Base-by-base conservation (phyloP, 2,113 vertebrate species). In the Phaethornis superciliosus region DNA sequence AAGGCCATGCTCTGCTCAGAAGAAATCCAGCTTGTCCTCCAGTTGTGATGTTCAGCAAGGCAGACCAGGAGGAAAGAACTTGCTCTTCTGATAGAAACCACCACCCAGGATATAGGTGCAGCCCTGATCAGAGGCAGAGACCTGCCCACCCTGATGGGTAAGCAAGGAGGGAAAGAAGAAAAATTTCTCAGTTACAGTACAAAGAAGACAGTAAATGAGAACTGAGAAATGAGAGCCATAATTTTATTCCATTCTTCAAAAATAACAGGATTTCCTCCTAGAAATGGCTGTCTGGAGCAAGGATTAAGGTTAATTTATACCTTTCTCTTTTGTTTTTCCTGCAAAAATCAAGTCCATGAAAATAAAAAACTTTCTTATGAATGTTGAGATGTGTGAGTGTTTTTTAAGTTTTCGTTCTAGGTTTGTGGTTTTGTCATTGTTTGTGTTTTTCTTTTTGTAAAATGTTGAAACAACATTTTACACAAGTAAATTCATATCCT, bases 51-150 rank as follows among this genome's bases (percentile, higher is more conserved):
- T 27, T 68, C 21, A 52, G 28, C 74, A 74, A 63, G 19, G 21
- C 5, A 83, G 7, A 7, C 19, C 22, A 64, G 7, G 6, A 51
- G 44, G 19, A 69, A 47, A 47, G 12, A 35, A 37, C 9, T 52
- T 74, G 2, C 1, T 52, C 40, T 74, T 9, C 28, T 35, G 37
- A 32, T 7, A 37, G 51, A 64, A 58, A 24, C 4, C 13, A 42
- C 4, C 6, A 35, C 3, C 21, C 18, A 14, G 0, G 2, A 6
- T 30, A 12, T 18, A 51, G 3, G 17, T 32, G 12, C 4, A 21
- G 4, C 28, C 58, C 5, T 35, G 55, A 26, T 4, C 15, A 12
- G 7, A 7, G 16, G 12, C 9, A 78, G 30, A 20, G 2, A 65
- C 2, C 2, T 51, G 35, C 11, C 28, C 28, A 32, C 9, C 2